phyloP scores from a whole-genome alignment of 2,113 vertebrate genomes.

The Gulo gulo region DNA sequence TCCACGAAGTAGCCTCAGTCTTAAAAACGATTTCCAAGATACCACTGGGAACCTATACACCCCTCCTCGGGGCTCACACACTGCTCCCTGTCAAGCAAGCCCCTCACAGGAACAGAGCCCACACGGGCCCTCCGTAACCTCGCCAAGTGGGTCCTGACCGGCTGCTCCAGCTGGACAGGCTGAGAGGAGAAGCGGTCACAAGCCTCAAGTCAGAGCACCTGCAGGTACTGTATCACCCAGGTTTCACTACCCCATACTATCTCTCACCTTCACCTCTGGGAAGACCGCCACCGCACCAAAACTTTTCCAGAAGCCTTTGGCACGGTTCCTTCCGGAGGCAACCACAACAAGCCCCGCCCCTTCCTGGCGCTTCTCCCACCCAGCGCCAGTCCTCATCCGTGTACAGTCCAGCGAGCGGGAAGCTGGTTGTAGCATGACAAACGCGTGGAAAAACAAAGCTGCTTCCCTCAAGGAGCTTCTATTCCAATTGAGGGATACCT shows the following conservation, averaged over 20 bases:
- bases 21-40: background rate
- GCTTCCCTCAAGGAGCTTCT: background rate
- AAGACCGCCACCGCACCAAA: accelerated
- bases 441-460: background rate
- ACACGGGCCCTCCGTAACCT: background rate
- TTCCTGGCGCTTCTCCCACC: background rate
- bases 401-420: background rate
- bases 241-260: accelerated
- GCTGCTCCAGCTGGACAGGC: background rate
- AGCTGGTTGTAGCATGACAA: background rate
- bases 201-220: no score
- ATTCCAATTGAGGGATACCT: background rate
- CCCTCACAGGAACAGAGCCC: background rate
- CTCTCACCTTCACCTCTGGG: accelerated
- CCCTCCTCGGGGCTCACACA: no score
- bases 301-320: background rate
- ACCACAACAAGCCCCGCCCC: background rate
- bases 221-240: accelerated
- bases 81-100: no score
- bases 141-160: no score
- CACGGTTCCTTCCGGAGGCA: background rate
- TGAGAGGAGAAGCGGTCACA: accelerated
- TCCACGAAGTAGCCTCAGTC: background rate
- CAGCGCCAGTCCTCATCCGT: accelerated
- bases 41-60: no score